phyloP scores from a whole-genome alignment of 2,888 invertebrate genomes.

The Tenodera sinensis region DNA sequence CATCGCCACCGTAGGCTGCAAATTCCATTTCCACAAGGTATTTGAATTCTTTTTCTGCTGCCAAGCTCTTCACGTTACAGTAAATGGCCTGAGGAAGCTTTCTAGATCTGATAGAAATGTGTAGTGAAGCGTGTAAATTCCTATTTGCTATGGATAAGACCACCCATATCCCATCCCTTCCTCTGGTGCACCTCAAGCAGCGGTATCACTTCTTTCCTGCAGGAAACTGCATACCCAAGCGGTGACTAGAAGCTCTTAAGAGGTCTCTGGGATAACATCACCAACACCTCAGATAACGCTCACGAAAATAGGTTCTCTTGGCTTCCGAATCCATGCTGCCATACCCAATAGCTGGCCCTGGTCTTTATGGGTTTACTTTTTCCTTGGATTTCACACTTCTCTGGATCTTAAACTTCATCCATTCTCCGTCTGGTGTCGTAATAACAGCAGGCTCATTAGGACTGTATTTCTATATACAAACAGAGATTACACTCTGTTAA shows the following conservation, averaged over 20 bases:
- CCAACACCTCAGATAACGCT: too few relatives aligned
- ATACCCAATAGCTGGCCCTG: too few relatives aligned
- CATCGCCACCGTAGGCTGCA: background rate
- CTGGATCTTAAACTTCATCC: too few relatives aligned
- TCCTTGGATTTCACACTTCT: too few relatives aligned
- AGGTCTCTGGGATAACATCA: background rate
- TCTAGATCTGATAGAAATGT: background rate
- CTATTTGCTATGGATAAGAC: background rate
- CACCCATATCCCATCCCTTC: background rate
- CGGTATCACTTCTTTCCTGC: background rate
- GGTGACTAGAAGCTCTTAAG: background rate
- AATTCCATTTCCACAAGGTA: background rate
- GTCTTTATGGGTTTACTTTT: too few relatives aligned
- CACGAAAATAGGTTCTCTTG: too few relatives aligned
- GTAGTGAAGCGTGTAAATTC: background rate
- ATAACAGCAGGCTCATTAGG: too few relatives aligned
- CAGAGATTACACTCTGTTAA: too few relatives aligned
- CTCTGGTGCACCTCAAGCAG: background rate
- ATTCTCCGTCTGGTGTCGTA: too few relatives aligned
- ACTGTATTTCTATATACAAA: too few relatives aligned
- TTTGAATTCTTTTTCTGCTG: background rate
- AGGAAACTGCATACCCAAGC: background rate
- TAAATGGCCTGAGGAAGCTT: background rate
- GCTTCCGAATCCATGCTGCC: too few relatives aligned
- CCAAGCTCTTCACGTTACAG: background rate